These are phyloP conservation scores for Dendropsophus ebraccatus DNA, from an alignment of 2,113 vertebrate species.

Conservation along the genomic window DNA sequence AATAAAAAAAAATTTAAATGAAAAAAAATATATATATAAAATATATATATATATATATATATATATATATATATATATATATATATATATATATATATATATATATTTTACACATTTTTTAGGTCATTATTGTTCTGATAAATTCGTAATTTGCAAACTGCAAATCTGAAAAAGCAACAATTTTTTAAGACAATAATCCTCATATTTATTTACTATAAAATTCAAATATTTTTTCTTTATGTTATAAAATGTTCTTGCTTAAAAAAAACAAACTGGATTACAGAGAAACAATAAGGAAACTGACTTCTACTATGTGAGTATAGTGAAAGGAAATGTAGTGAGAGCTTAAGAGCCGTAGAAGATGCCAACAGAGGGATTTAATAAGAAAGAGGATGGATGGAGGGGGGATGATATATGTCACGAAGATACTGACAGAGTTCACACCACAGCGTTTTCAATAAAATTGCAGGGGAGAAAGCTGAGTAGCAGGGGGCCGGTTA, in stretches of 20 bases:
- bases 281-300: neutral
- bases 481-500: slow-evolving; percentile 40
- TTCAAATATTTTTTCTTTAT: too few species aligned
- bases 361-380: slow-evolving; percentile 44
- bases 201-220: too few species aligned
- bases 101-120: too few species aligned
- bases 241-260: neutral
- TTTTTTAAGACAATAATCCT: too few species aligned
- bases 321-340: neutral
- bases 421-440: slow-evolving; percentile 38
- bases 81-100: too few species aligned
- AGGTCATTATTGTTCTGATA: too few species aligned
- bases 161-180: too few species aligned
- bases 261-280: neutral
- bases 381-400: slow-evolving; percentile 32
- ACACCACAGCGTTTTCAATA: slow-evolving; percentile 43
- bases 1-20: too few species aligned
- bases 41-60: too few species aligned
- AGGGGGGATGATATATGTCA: slow-evolving; percentile 36
- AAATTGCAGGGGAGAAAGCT: slow-evolving; percentile 45
- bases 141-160: too few species aligned
- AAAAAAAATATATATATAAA: too few species aligned
- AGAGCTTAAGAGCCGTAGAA: slow-evolving; percentile 11
- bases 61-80: too few species aligned
- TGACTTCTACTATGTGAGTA: neutral